Conservation (phyloP, 2,113 vertebrate species). For the Pelecanoides urinatrix region DNA sequence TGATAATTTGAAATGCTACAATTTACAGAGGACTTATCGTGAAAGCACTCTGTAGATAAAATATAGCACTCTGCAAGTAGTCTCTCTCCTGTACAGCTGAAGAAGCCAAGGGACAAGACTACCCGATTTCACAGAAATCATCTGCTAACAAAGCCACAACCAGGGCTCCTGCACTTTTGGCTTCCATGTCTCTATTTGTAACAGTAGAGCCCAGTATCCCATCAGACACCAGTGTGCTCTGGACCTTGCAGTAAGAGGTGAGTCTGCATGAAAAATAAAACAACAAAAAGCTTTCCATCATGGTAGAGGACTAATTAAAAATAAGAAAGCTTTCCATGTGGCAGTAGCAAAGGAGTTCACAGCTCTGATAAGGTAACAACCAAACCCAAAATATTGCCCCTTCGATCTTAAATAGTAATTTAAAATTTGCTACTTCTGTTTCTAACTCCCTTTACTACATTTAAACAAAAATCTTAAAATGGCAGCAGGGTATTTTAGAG, state of each 20-base stretch:
- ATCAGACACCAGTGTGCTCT: background rate
- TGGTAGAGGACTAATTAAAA: background rate
- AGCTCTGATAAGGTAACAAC: background rate
- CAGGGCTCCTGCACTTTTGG: background rate
- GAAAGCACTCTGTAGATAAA: background rate
- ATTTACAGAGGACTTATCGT: background rate
- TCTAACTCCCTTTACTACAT: background rate
- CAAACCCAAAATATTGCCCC: background rate
- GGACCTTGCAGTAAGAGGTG: background rate
- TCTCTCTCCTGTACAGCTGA: background rate
- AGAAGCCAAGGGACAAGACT: background rate
- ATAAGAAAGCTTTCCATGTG: background rate
- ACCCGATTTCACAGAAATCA: background rate
- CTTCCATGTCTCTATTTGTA: background rate
- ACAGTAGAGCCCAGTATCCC: background rate
- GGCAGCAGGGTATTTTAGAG: background rate
- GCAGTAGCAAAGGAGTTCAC: background rate
- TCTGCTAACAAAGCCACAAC: background rate
- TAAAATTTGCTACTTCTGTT: background rate
- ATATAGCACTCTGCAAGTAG: background rate
- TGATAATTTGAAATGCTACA: background rate
- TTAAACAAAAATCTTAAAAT: background rate
- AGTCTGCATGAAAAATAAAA: background rate
- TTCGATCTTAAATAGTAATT: background rate
- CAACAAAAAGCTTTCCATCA: background rate